Conservation (phyloP, 2,888 invertebrate genomes). For the Drosophila mayaguana region DNA sequence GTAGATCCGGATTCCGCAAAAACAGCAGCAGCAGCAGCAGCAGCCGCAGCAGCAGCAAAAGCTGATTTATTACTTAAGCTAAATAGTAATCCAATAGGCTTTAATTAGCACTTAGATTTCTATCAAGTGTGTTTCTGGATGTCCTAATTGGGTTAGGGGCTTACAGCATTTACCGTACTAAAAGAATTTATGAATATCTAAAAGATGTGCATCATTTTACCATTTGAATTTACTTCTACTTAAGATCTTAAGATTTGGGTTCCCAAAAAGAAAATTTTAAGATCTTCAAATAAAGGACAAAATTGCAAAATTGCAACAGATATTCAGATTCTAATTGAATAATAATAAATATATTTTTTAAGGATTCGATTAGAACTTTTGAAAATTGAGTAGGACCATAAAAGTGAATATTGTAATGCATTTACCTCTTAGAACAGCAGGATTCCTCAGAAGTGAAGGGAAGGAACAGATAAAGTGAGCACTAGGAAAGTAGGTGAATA, state of each 20-base stretch:
- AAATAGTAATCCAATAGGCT: constrained; percentile 20
- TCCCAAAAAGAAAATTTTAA: no score
- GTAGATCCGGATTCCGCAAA: constrained; percentile 54
- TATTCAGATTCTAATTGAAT: no score
- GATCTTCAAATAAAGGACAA: no score
- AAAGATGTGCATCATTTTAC: neutral
- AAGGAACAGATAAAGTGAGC: no score
- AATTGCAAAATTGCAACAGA: no score
- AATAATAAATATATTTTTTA: no score
- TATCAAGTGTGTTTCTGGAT: neutral
- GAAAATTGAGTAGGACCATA: no score
- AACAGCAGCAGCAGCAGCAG: constrained; percentile 22
- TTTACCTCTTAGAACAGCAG: no score
- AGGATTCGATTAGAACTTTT: no score
- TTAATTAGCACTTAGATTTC: constrained; percentile 27
- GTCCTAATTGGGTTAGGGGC: constrained; percentile 6
- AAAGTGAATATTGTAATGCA: no score
- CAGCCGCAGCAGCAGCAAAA: constrained; percentile 10
- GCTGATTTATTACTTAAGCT: constrained; percentile 42
- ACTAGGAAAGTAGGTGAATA: no score
- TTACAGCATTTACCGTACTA: neutral
- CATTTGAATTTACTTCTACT: neutral
- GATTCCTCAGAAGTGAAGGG: no score
- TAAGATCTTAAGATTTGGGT: neutral
- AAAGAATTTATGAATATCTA: neutral